Evolutionary conservation across 1,140 invertebrate genomes (phyloP), one percentile per base, ranked within the genome.

Genomic region (Solen grandis): DNA sequence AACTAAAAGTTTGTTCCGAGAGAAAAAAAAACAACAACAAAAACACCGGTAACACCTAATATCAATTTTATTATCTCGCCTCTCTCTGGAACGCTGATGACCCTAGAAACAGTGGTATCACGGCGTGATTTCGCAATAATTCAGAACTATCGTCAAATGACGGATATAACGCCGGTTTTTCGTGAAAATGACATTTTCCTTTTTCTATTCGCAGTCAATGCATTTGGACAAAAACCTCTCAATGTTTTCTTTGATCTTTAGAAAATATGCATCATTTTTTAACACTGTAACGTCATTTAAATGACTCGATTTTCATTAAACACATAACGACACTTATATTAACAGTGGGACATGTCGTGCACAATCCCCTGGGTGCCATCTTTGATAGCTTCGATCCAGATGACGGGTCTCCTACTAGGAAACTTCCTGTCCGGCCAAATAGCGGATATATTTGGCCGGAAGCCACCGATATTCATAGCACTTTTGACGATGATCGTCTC

Each of bases 271-370:
- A 22, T 19, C 19, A 22, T 25, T 2, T 25, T 19, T 25, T 2
- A 2, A 16, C n/a, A 62, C n/a, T 4, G 4, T 25, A 25, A 1
- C n/a, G 19, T 1, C 19, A 22, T 13, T 2, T 62, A 1, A 2
- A 25, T 25, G 35, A 8, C 52, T 25, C 2, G 27, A 1, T 19
- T 54, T 22, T 54, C 19, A 19, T 54, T 25, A 54, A 22, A 22
- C 8, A 22, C 27, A 1, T 54, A 1, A 22, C 19, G n/a, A 70
- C 46, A 8, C 62, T n/a, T n/a, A 29, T 68, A 22, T 5, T 81
- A 81, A 38, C 81, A 90, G 88, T 90, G 86, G 86, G 46, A 82
- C 14, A 81, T 90, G 27, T 57, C 86, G 10, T 90, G 89, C 73
- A 75, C 84, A 3, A 33, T 83, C 14, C 57, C 72, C 0, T 88